These are phyloP conservation scores for Tachyglossus aculeatus DNA, from an alignment of 2,797 vertebrate species.

Conservation along the genomic window DNA sequence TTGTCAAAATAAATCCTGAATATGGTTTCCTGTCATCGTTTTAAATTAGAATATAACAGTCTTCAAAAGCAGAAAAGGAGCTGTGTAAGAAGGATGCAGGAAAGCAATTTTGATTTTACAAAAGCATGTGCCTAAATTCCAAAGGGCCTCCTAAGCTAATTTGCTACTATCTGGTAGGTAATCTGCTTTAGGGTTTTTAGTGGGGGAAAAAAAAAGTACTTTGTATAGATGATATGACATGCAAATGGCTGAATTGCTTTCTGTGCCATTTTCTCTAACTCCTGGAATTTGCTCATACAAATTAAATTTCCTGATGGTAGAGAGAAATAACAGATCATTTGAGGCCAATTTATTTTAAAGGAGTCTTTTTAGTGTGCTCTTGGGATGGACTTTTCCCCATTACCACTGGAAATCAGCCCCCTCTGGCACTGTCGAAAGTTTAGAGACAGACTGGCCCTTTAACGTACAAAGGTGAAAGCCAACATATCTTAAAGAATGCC, in stretches of 20 bases:
- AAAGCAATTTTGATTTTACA: conserved; percentile 45
- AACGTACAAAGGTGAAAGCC: conserved; percentile 6
- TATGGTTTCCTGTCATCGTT: conserved; percentile 41
- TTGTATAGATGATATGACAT: conserved; percentile 52
- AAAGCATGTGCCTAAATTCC: conserved; percentile 51
- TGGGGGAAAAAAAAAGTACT: conserved; percentile 58
- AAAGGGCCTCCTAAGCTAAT: conserved; percentile 50
- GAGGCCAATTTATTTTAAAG: conserved; percentile 54
- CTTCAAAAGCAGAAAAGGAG: conserved; percentile 48
- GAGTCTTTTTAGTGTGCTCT: conserved; percentile 51
- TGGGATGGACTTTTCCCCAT: conserved; percentile 24
- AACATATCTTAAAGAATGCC: conserved; percentile 22
- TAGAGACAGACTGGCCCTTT: conserved; percentile 35
- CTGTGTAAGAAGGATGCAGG: too few relatives aligned
- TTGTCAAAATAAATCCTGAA: conserved; percentile 49
- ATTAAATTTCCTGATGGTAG: conserved; percentile 49
- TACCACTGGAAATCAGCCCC: conserved; percentile 52
- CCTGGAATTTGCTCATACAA: conserved; percentile 60
- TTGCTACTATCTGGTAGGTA: conserved; percentile 46
- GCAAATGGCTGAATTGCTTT: conserved; percentile 59
- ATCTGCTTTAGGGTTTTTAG: conserved; percentile 54
- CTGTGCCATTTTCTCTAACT: conserved; percentile 69
- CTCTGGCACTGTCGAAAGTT: conserved; percentile 19
- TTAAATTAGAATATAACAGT: conserved; percentile 56
- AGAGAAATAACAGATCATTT: conserved; percentile 4